Percentiles rank a stretch among this genome's conserved stretches.
phyloP scores from a whole-genome alignment of 2,113 vertebrate species.

The Lepisosteus oculatus region DNA sequence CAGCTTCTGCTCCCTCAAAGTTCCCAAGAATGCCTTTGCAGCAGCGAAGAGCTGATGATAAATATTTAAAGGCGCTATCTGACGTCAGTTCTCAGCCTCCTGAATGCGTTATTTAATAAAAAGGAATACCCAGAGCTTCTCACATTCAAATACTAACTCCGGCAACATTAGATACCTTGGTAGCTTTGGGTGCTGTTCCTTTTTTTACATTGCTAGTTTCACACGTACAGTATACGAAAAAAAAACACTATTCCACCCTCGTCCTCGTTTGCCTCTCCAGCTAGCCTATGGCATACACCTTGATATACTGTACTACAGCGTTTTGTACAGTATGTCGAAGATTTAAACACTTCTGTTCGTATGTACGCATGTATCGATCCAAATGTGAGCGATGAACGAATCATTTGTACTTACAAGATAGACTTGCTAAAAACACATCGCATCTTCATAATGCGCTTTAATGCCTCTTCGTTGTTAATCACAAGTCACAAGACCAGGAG shows the following conservation, averaged over 20 bases:
- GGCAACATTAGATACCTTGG: not conserved
- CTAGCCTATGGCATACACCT: too few species aligned
- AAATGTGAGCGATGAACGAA: too few species aligned
- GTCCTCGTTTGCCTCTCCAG: not conserved
- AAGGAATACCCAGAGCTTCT: not conserved
- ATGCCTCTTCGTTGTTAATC: too few species aligned
- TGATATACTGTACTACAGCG: too few species aligned
- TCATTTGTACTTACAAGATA: too few species aligned
- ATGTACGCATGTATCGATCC: too few species aligned
- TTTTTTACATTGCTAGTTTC: not conserved
- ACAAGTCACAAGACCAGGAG: too few species aligned
- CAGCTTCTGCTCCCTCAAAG: constrained; percentile 45
- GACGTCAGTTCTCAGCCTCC: constrained; percentile 72
- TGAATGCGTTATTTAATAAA: not conserved
- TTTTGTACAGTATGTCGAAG: too few species aligned
- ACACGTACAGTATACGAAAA: too few species aligned
- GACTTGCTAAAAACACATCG: too few species aligned
- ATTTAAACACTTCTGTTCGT: too few species aligned
- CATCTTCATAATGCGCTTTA: too few species aligned
- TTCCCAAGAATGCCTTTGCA: constrained; percentile 51
- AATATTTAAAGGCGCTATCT: constrained; percentile 77
- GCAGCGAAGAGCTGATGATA: constrained; percentile 35
- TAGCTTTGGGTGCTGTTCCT: not conserved
- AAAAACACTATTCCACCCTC: not conserved
- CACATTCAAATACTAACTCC: not conserved